Evolutionary conservation across 1,140 invertebrate genomes (phyloP), one percentile per base, ranked within the genome.

Genomic region (Sinonovacula constricta): DNA sequence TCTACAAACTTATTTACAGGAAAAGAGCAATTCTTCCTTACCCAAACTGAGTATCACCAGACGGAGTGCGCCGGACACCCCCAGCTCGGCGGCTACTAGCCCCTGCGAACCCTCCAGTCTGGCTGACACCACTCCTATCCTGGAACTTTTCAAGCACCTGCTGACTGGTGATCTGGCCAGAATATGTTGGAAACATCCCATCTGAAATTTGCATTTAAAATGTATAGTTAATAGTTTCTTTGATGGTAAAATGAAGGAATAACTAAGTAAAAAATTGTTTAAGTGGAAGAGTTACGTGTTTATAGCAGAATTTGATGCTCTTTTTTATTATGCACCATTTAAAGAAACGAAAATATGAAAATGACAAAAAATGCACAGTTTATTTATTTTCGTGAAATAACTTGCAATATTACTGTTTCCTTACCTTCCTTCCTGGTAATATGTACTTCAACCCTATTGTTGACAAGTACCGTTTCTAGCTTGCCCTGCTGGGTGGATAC

Each of bases 361-460:
- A n/a, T n/a, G n/a, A n/a, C n/a, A n/a, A n/a, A n/a, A n/a, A n/a
- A n/a, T n/a, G n/a, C n/a, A n/a, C n/a, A n/a, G n/a, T n/a, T n/a
- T n/a, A n/a, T n/a, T n/a, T n/a, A n/a, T n/a, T n/a, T n/a, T n/a
- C n/a, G n/a, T n/a, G n/a, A n/a, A n/a, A n/a, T n/a, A n/a, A n/a
- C n/a, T n/a, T n/a, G n/a, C n/a, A n/a, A n/a, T n/a, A n/a, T n/a
- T n/a, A n/a, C n/a, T n/a, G n/a, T n/a, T n/a, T n/a, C n/a, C n/a
- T n/a, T 72, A 81, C 81, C 81, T 83, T 76, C 74, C 53, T 81
- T 67, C 30, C 54, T 12, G 7, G 45, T 59, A n/a, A 85, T 30
- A 39, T 62, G 75, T 0, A 85, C 68, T 59, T 85, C 79, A 34
- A 83, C 54, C 7, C 79, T 75, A 31, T 83, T 81, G 33, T 83